phyloP scores from a whole-genome alignment of 2,113 vertebrate species.

The Ivindomyrus marchei region DNA sequence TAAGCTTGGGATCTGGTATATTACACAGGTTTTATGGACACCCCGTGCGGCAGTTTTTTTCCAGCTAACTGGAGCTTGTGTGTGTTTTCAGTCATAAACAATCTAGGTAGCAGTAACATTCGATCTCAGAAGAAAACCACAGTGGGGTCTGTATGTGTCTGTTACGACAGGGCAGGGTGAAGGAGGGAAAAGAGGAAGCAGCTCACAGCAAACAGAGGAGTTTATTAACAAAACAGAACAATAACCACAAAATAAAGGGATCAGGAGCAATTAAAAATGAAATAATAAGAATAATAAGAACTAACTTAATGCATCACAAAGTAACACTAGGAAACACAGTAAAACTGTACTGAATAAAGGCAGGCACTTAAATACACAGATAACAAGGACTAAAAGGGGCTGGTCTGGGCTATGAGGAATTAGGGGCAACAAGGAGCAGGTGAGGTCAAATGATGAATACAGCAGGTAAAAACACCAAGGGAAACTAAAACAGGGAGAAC shows the following conservation, averaged over 20 bases:
- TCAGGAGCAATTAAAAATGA: too few species aligned
- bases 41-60: background rate
- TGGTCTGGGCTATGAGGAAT: background rate
- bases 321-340: background rate
- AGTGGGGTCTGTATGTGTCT: background rate
- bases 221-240: background rate
- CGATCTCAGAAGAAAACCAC: background rate
- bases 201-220: background rate
- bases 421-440: background rate
- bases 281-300: background rate
- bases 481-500: background rate
- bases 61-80: background rate
- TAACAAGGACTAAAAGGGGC: background rate
- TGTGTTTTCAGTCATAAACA: background rate
- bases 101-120: background rate
- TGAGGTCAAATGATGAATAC: background rate
- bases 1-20: background rate
- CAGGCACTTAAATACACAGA: background rate
- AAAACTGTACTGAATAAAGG: background rate
- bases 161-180: background rate
- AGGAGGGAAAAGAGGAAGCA: background rate
- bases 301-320: background rate
- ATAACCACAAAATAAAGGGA: background rate
- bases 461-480: background rate
- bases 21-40: background rate